Base-by-base conservation (phyloP, 2,888 invertebrate genomes). In the Shargacucullia verbasci region DNA sequence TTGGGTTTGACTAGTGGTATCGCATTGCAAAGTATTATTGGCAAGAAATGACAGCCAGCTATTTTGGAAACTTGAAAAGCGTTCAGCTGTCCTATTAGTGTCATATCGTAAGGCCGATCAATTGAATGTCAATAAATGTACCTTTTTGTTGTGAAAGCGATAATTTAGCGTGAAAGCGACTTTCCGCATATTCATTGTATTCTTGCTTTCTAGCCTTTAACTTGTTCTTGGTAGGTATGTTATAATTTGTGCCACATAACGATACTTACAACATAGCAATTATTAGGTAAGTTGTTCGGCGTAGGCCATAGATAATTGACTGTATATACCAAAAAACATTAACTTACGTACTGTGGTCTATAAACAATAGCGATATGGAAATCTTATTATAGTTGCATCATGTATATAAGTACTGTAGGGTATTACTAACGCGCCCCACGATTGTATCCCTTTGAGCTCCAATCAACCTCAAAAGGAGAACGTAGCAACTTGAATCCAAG, bases 41-140 rank as follows among this genome's bases (percentile, higher is more conserved):
- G 15, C 13, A 52, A 49, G 34, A 52, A 49, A 59, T 55, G 46
- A 49, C 33, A 49, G 64, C 41, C 55, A 33, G 49, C 40, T 49
- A 66, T 34, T 41, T 45, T 58, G 38, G 34, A 15, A 47, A 40
- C 12, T 62, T 54, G 41, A 37, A 37, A 37, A 47, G 25, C 59
- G 52, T 15, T 59, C 67, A 50, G 12, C 34, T 46, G 47, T 68
- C 64, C 40, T 64, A 64, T 68, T 69, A 64, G 59, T 59, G 69
- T 63, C 69, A 63, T 27, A 12, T 29, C 40, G 31, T 14, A 35
- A 13, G 34, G 20, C 40, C 62, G 20, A 13, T 12, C 29, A 27
- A 39, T 57, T 47, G 58, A 68, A 68, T 67, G 53, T 53, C 52
- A 57, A 68, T 68, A 52, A 61, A 40, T 37, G n/a, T n/a, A 34